Evolutionary conservation across 2,888 invertebrate genomes (phyloP), one percentile per base, ranked within the genome.

Genomic region (Oscheius onirici): DNA sequence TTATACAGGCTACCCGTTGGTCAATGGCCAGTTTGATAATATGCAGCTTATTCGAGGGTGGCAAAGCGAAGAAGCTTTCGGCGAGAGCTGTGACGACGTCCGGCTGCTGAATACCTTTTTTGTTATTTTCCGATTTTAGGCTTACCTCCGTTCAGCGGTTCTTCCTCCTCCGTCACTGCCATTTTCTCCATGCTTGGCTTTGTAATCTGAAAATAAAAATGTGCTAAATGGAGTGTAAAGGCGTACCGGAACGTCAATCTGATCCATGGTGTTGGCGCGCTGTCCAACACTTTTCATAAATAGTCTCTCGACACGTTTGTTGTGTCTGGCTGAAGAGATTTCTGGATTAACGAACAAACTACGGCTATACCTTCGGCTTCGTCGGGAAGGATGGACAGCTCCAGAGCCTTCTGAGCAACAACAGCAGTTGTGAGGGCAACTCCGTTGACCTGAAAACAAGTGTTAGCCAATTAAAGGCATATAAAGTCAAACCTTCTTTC

Each of bases 391-490:
- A 87, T 78, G 13, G 83, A 83, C 6, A 86, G 67, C 57, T 86
- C 85, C 20, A 87, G 73, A 6, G 84, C 85, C 55, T 83, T 77
- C 61, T 84, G 83, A 11, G 86, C 86, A 13, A 84, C 86, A 72
- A 86, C 74, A 0, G 84, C 86, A 3, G 86, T 84, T 10, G 84
- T 84, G 24, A 87, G 55, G 8, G 86, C 86, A 8, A 86, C 83
- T 20, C 83, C 80, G 67, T 86, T 86, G n/a, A 86, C 75, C 81
- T 84, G 72, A 51, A 80, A 76, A 34, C 15, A n/a, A 44, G 28
- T 3, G 13, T 43, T n/a, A 34, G 20, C 49, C 11, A 49, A 11
- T 58, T n/a, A n/a, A n/a, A n/a, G n/a, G 3, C 11, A 13, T 58
- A 17, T 57, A 2, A 5, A 34, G 15, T 26, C 71, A 43, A 43